Base-by-base conservation (phyloP, 1,140 invertebrate species). In the Drosophila insularis region DNA sequence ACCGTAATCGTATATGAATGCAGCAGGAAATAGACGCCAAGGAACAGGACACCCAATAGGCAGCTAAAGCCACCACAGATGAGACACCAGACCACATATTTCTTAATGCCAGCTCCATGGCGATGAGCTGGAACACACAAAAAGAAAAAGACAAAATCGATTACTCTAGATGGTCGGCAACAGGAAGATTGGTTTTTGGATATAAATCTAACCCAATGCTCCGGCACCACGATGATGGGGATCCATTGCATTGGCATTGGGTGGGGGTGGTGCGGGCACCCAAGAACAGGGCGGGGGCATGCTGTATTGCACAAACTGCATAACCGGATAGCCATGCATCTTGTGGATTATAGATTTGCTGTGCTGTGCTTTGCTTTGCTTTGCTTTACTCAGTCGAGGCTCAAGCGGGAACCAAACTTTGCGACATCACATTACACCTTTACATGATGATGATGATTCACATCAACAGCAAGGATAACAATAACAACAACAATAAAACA, bases 1-100 rank as follows among this genome's bases (percentile, higher is more conserved):
- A 97, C 93, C 13, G 95, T 96, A 2, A 96, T 95, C 31, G 96
- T 97, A 90, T 96, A 96, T 19, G 95, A 95, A 68, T 96, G 94
- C 5, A 97, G 93, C 40, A 96, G 93, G 73, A 95, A 95, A 89
- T 96, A 96, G 43, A 97, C 95, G 37, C 95, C 94, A 50, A 96
- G 92, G 90, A 96, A 96, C 67, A 96, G 93, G 40, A 95, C 94
- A 32, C 96, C 96, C 56, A 96, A 92, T 21, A 96, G 93, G 40
- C 95, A 94, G 35, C 95, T 95, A 8, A 96, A 91, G 19, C 95
- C 95, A 10, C 96, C 96, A 81, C 95, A 96, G 40, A 95, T 94
- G 56, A 95, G 94, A 89, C 95, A 96, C 91, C 96, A 94, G 32
- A 96, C 94, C 43, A 96, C 95, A 90, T 96, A 96, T 91, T 96